Conservation (phyloP, 2,113 vertebrate genomes). For the Notechis scutatus region DNA sequence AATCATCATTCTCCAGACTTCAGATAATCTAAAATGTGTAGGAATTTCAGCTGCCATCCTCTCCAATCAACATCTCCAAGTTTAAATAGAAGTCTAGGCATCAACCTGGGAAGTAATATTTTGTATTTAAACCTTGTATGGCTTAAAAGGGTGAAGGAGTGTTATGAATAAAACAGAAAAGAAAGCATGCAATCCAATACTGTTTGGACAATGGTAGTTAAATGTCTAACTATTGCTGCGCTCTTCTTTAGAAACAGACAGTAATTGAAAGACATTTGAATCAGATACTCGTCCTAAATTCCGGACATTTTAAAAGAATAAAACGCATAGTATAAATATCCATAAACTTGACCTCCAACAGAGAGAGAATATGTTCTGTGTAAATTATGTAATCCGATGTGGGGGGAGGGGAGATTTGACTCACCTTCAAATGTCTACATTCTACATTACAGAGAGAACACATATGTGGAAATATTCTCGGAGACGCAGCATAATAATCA, state of each 20-base stretch:
- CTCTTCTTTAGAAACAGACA: not conserved
- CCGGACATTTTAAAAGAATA: not conserved
- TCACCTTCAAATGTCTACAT: constrained; percentile 92
- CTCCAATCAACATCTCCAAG: not conserved
- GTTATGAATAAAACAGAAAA: not conserved
- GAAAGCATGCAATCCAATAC: not conserved
- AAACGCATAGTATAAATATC: not conserved
- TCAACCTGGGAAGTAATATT: not conserved
- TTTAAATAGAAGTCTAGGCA: not conserved
- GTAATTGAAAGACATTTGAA: not conserved
- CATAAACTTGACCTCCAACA: not conserved
- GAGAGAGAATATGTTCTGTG: not conserved
- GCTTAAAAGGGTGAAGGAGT: not conserved
- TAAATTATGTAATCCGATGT: constrained; percentile 55
- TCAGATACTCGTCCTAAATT: not conserved
- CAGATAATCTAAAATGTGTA: not conserved
- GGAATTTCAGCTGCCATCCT: not conserved
- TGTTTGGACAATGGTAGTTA: not conserved
- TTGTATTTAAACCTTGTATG: not conserved
- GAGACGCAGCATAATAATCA: constrained; percentile 88
- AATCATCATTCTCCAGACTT: not conserved
- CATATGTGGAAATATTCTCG: constrained; percentile 91
- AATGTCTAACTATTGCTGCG: not conserved
- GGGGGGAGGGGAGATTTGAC: constrained; percentile 55
- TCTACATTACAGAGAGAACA: constrained; percentile 96